These are phyloP conservation scores for Peromyscus leucopus DNA, from an alignment of 2,113 vertebrate genomes.

Conservation along the genomic window DNA sequence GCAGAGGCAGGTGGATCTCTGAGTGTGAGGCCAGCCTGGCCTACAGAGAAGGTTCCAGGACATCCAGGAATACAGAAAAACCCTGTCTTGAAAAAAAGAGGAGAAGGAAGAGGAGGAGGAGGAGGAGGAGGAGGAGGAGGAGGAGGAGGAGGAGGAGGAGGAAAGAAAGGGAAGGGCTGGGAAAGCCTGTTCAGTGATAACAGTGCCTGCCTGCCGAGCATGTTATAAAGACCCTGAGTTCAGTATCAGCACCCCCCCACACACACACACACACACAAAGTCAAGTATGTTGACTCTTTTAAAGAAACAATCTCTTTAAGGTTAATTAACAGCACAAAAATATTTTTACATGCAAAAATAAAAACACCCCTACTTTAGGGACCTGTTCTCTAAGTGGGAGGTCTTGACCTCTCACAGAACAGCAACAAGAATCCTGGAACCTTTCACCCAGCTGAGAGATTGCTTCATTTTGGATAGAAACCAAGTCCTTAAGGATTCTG, in stretches of 20 bases:
- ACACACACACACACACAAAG: not conserved
- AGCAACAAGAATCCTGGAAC: constrained; percentile 39
- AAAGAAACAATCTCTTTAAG: constrained; percentile 36
- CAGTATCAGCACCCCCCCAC: not conserved
- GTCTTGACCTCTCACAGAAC: constrained; percentile 24
- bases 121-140: not conserved
- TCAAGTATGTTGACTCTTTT: not conserved
- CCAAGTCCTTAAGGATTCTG: constrained; percentile 51
- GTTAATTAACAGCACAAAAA: constrained; percentile 14
- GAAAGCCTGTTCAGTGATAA: not conserved
- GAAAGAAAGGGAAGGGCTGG: not conserved
- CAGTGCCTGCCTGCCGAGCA: not conserved
- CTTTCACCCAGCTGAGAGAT: constrained; percentile 34
- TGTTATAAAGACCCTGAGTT: not conserved
- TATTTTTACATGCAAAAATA: constrained; percentile 46
- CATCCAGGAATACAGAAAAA: not conserved
- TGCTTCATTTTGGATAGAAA: constrained; percentile 49
- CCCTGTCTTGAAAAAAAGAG: not conserved
- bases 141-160: not conserved
- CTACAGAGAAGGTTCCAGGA: not conserved
- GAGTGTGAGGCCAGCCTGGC: not conserved
- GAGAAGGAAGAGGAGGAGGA: not conserved
- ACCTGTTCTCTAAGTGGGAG: constrained; percentile 4
- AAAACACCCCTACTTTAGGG: constrained; percentile 28
- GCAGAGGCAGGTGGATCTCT: not conserved